phyloP scores from a whole-genome alignment of 1,140 invertebrate genomes.

The Zaprionus tsacasi region DNA sequence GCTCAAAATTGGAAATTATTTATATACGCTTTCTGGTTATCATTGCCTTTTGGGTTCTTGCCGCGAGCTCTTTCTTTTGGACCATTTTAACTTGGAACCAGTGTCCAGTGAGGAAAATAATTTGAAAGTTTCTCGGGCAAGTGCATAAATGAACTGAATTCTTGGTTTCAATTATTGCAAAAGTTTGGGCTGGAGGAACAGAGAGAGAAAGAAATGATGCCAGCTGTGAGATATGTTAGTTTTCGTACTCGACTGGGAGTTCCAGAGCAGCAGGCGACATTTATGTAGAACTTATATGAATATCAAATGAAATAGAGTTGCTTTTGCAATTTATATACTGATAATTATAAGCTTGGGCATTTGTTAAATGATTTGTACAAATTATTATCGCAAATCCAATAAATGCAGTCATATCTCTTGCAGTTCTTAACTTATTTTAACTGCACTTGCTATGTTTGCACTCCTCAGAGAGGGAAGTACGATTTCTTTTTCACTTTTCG shows the following conservation, averaged over 20 bases:
- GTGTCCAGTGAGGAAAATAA: slow-evolving; percentile 42
- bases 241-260: not conserved
- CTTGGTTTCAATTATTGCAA: slow-evolving; percentile 74
- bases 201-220: slow-evolving; percentile 25
- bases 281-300: not conserved
- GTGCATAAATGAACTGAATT: slow-evolving; percentile 61
- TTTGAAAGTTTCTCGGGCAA: slow-evolving; percentile 63
- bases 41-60: slow-evolving; percentile 34
- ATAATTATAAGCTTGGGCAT: not conserved
- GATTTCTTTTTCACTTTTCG: slow-evolving; percentile 9
- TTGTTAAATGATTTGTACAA: not conserved
- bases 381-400: not conserved
- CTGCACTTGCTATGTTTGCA: not conserved
- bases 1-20: slow-evolving; percentile 18
- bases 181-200: slow-evolving; percentile 48
- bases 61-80: slow-evolving; percentile 26
- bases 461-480: not conserved
- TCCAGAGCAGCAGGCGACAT: not conserved
- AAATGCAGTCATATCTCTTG: not conserved
- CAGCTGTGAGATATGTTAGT: slow-evolving; percentile 4
- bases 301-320: not conserved
- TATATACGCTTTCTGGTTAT: slow-evolving; percentile 33
- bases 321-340: not conserved
- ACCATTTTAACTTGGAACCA: slow-evolving; percentile 64
- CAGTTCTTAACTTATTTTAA: not conserved